Conservation (phyloP, 2,888 invertebrate genomes). For the Fragum fragum region DNA sequence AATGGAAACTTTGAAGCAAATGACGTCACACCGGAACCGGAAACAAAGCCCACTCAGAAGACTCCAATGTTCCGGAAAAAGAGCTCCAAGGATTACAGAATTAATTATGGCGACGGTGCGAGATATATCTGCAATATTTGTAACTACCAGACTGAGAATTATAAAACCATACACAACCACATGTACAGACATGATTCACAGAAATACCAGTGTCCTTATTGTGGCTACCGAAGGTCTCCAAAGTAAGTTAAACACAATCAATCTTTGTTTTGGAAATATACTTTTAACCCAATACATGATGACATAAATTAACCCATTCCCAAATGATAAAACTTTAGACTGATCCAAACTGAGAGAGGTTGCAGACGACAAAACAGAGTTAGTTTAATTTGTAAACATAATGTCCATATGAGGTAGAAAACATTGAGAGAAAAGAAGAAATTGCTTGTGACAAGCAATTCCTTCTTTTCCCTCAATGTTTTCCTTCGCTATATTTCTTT, state of each 20-base stretch:
- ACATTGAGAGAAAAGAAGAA: too few relatives aligned
- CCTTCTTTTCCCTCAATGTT: too few relatives aligned
- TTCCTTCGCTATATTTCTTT: too few relatives aligned
- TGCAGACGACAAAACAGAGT: too few relatives aligned
- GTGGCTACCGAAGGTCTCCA: constrained; percentile 64
- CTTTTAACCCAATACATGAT: too few relatives aligned
- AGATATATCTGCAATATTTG: constrained; percentile 64
- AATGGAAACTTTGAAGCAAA: constrained; percentile 30
- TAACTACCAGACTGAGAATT: constrained; percentile 62
- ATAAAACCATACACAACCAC: constrained; percentile 67
- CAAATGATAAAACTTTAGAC: too few relatives aligned
- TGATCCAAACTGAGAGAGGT: too few relatives aligned
- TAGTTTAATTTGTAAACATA: too few relatives aligned
- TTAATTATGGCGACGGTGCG: constrained; percentile 51
- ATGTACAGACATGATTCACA: constrained; percentile 67
- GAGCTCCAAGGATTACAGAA: constrained; percentile 55
- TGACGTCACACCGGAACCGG: neutral
- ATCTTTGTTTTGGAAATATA: too few relatives aligned
- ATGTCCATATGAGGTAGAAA: too few relatives aligned
- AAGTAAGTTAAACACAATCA: constrained; percentile 42
- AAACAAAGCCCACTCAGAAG: neutral
- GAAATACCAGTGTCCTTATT: constrained; percentile 63
- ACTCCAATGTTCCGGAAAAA: constrained; percentile 48
- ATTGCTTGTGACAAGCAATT: too few relatives aligned
- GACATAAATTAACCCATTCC: too few relatives aligned